Conservation (phyloP, 2,888 invertebrate species). For the Micropterix aruncella region DNA sequence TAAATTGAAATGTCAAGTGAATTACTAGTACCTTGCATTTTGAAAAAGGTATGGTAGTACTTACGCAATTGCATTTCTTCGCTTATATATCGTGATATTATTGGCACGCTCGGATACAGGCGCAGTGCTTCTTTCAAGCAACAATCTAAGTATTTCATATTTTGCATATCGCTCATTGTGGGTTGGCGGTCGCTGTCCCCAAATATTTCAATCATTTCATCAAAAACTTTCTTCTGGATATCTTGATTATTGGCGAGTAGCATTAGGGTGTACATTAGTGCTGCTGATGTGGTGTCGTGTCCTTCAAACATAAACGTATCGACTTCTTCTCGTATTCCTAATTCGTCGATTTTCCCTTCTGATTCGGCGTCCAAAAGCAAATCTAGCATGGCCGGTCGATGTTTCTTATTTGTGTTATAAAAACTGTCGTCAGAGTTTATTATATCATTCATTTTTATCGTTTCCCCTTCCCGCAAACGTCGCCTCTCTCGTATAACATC, state of each 20-base stretch:
- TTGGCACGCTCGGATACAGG: too few relatives aligned
- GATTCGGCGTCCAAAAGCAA: slow-evolving; percentile 41
- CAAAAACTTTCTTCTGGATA: too few relatives aligned
- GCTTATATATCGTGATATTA: too few relatives aligned
- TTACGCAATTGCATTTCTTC: too few relatives aligned
- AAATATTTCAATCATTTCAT: too few relatives aligned
- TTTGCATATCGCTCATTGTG: too few relatives aligned
- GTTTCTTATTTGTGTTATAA: slow-evolving; percentile 24
- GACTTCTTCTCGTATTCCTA: slow-evolving; percentile 51
- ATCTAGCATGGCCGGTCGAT: slow-evolving; percentile 47
- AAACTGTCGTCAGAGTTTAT: slow-evolving; percentile 11
- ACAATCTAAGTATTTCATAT: too few relatives aligned
- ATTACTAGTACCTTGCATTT: too few relatives aligned
- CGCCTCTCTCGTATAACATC: slow-evolving; percentile 30
- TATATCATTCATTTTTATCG: slow-evolving; percentile 1
- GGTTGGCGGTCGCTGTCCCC: too few relatives aligned
- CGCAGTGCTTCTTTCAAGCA: too few relatives aligned
- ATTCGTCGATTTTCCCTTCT: slow-evolving; percentile 37
- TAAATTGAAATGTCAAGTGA: too few relatives aligned
- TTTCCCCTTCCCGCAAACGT: not conserved
- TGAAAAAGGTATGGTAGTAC: too few relatives aligned
- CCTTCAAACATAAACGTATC: slow-evolving; percentile 60
- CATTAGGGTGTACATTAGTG: slow-evolving; percentile 23
- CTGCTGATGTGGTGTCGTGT: slow-evolving; percentile 30
- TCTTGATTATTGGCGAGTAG: slow-evolving; percentile 28